Evolutionary conservation across 1,140 invertebrate genomes (phyloP).

Genomic region (Cylas formicarius): DNA sequence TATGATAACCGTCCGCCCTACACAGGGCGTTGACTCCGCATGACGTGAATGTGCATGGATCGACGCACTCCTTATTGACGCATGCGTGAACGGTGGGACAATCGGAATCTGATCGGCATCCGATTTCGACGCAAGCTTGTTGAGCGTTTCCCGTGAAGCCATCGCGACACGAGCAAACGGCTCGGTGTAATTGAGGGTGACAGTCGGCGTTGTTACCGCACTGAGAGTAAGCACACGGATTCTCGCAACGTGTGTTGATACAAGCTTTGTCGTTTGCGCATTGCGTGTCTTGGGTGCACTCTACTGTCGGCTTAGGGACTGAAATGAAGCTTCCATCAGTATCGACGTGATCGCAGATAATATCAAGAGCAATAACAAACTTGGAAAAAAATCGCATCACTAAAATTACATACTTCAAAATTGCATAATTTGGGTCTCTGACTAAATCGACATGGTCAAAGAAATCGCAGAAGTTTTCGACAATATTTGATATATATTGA

Average conservation of each 20-base stretch:
- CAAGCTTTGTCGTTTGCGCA: slow-evolving; percentile 80
- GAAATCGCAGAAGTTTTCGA: no score
- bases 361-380: no score
- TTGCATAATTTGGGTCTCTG: no score
- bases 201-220: slow-evolving; percentile 80
- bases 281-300: slow-evolving; percentile 72
- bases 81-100: slow-evolving; percentile 77
- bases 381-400: no score
- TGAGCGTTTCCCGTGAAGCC: slow-evolving; percentile 81
- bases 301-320: slow-evolving; percentile 55
- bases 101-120: slow-evolving; percentile 78
- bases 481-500: no score
- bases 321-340: no score
- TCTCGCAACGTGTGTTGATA: slow-evolving; percentile 64
- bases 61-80: slow-evolving; percentile 72
- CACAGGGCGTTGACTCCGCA: slow-evolving; percentile 80
- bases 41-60: slow-evolving; percentile 70
- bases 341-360: no score
- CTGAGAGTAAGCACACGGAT: slow-evolving; percentile 61
- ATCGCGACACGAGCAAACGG: slow-evolving; percentile 75
- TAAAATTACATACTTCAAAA: no score
- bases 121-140: slow-evolving; percentile 68
- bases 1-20: slow-evolving; percentile 61
- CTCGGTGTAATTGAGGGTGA: slow-evolving; percentile 70
- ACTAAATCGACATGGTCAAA: no score